phyloP scores from a whole-genome alignment of 1,140 invertebrate species.

The Trachymyrmex septentrionalis region DNA sequence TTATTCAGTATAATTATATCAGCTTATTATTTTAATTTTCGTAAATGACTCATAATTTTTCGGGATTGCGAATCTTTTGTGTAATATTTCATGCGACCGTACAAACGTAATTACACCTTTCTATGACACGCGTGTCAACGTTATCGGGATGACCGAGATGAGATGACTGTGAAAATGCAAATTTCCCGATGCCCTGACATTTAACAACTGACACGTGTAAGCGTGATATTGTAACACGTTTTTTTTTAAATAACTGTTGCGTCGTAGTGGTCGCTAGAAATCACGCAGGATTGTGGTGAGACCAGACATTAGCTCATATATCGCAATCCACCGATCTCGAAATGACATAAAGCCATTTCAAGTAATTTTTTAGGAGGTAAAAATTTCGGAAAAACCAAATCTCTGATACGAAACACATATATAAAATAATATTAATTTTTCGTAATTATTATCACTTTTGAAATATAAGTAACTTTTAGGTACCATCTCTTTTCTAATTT shows the following conservation, averaged over 20 bases:
- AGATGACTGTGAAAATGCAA: not conserved
- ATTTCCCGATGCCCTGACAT: not conserved
- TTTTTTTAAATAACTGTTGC: constrained; percentile 16
- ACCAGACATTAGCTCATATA: not conserved
- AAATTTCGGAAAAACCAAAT: not conserved
- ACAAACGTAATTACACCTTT: constrained; percentile 9
- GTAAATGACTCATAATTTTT: not conserved
- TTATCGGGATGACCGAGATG: not conserved
- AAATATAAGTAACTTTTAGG: not conserved
- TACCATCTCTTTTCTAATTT: not conserved
- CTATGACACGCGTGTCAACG: not conserved
- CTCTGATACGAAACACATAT: not conserved
- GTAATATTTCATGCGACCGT: not conserved
- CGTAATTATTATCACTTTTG: not conserved
- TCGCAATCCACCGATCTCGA: not conserved
- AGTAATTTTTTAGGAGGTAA: not conserved
- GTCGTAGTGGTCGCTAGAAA: not conserved
- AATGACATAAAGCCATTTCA: not conserved
- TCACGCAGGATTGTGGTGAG: not conserved
- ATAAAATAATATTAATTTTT: not conserved
- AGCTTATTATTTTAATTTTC: not conserved
- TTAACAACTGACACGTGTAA: constrained; percentile 12
- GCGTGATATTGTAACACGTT: not conserved
- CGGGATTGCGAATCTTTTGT: not conserved
- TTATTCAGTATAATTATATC: not conserved